Conservation (phyloP, 92 coral and sea anemone genomes). For the Micromussa lordhowensis region DNA sequence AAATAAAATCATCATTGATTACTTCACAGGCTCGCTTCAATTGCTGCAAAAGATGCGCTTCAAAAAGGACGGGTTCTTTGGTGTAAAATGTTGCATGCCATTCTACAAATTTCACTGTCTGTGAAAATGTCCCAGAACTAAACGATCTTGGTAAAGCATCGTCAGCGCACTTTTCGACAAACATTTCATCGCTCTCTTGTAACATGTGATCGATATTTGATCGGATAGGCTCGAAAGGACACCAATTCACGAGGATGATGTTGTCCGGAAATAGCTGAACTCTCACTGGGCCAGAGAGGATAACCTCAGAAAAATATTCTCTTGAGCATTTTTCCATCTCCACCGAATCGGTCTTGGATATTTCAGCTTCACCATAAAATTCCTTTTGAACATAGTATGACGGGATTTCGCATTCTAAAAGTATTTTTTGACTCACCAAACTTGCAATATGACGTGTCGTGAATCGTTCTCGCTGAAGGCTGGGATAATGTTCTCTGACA, state of each 20-base stretch:
- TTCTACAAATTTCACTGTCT: slow-evolving; percentile 29
- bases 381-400: slow-evolving; percentile 71
- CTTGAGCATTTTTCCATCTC: slow-evolving; percentile 64
- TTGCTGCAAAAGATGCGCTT: slow-evolving; percentile 45
- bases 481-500: slow-evolving; percentile 66
- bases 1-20: slow-evolving; percentile 33
- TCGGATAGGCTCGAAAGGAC: slow-evolving; percentile 79
- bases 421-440: slow-evolving; percentile 69
- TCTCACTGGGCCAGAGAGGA: slow-evolving; percentile 48
- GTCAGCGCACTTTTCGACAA: slow-evolving; percentile 55
- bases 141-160: slow-evolving; percentile 30
- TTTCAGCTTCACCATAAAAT: not conserved
- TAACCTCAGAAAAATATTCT: slow-evolving; percentile 47
- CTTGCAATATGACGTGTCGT: slow-evolving; percentile 72
- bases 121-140: slow-evolving; percentile 45
- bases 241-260: slow-evolving; percentile 81
- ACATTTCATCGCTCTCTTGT: slow-evolving; percentile 70
- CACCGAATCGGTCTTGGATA: not conserved
- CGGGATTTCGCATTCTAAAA: slow-evolving; percentile 74
- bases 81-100: slow-evolving; percentile 42
- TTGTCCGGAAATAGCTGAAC: slow-evolving; percentile 63
- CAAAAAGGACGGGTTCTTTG: not conserved
- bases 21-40: slow-evolving; percentile 40
- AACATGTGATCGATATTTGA: slow-evolving; percentile 77
- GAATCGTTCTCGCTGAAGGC: slow-evolving; percentile 74